A percentile compares a stretch with the other conserved stretches of the same genome.
Conservation (phyloP, 2,113 vertebrate species). For the Otocyon megalotis region DNA sequence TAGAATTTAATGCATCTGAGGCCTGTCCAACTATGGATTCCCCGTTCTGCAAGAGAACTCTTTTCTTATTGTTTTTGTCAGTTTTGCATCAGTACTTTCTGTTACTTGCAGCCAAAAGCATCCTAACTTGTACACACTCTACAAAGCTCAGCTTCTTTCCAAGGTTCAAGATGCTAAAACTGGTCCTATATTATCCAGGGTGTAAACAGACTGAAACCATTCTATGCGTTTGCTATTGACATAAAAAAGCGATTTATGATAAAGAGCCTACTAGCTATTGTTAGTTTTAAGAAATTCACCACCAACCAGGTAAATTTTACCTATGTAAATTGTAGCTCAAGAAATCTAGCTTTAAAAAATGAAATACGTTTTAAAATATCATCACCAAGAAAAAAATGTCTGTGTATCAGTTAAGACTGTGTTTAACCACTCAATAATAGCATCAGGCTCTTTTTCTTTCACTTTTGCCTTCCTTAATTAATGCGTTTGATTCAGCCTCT, state of each 20-base stretch:
- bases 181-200: neutral
- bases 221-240: neutral
- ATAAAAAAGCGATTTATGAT: neutral
- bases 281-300: slow-evolving; percentile 33
- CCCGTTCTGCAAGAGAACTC: neutral
- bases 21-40: neutral
- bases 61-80: neutral
- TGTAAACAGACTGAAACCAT: neutral
- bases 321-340: neutral
- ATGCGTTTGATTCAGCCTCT: neutral
- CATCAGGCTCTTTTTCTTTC: neutral
- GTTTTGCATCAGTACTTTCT: neutral
- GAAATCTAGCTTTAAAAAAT: neutral
- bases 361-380: neutral
- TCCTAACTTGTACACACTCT: neutral
- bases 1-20: neutral
- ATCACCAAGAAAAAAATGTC: neutral
- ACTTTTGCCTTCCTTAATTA: neutral
- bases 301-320: neutral
- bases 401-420: neutral
- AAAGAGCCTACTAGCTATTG: neutral
- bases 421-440: neutral
- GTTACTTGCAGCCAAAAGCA: neutral
- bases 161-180: neutral
- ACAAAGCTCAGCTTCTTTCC: neutral